Evolutionary conservation across 2,113 vertebrate species (phyloP).

Genomic region (Mirounga angustirostris): DNA sequence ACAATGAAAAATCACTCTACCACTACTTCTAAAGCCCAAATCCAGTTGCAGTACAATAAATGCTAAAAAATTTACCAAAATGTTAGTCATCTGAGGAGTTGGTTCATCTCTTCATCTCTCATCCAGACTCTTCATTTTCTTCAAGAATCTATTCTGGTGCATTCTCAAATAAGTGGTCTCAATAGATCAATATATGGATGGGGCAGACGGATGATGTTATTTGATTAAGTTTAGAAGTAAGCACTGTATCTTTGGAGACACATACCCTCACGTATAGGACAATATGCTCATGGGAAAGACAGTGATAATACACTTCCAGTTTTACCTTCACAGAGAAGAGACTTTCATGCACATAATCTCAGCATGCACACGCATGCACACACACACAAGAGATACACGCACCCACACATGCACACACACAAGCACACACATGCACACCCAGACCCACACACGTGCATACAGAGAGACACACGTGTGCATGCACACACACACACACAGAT

Average conservation of each 20-base stretch:
- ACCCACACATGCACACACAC: too few relatives aligned
- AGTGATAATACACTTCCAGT: too few relatives aligned
- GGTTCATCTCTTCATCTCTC: background rate
- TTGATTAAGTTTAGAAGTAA: background rate
- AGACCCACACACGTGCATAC: too few relatives aligned
- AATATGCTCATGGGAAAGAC: background rate
- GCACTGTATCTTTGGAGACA: background rate
- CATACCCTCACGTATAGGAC: background rate
- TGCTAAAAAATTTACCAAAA: background rate
- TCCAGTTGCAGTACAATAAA: background rate
- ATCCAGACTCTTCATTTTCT: too few relatives aligned
- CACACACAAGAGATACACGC: background rate
- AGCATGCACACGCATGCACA: rapidly evolving
- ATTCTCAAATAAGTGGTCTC: too few relatives aligned
- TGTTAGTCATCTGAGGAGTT: background rate
- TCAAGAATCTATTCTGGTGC: background rate
- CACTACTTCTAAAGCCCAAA: background rate
- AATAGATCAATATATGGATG: background rate
- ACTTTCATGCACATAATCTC: rapidly evolving
- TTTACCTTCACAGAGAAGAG: background rate
- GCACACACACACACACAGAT: background rate
- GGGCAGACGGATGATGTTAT: too few relatives aligned
- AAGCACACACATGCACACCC: too few relatives aligned
- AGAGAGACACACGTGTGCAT: too few relatives aligned
- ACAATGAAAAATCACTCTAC: background rate